These are phyloP conservation scores for Anhinga rufa DNA, from an alignment of 2,113 vertebrate species.

Conservation along the genomic window DNA sequence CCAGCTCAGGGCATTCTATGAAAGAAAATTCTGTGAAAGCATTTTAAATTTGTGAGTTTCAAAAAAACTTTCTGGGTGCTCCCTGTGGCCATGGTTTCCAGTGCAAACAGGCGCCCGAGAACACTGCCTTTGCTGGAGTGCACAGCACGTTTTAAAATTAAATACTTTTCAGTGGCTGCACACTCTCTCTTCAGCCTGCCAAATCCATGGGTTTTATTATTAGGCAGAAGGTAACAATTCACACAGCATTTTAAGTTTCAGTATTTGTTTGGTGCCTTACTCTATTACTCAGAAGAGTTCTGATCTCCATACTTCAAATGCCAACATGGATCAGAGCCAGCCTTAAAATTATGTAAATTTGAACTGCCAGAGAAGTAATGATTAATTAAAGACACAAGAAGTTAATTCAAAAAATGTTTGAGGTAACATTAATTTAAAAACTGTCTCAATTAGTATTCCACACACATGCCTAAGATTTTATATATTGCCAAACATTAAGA, in stretches of 20 bases:
- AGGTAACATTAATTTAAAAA: background rate
- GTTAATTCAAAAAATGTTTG: conserved; percentile 2
- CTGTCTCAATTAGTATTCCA: background rate
- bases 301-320: background rate
- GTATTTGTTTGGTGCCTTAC: background rate
- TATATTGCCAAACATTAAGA: background rate
- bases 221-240: background rate
- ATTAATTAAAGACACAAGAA: conserved; percentile 41
- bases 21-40: background rate
- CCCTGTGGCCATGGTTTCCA: background rate
- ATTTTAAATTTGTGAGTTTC: background rate
- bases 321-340: conserved; percentile 22
- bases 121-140: background rate
- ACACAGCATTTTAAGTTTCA: background rate
- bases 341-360: background rate
- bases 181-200: background rate
- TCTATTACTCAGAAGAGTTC: background rate
- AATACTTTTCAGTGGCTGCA: background rate
- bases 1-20: too few relatives aligned
- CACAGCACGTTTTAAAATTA: rapidly evolving
- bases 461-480: background rate
- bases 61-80: background rate
- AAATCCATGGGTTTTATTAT: background rate
- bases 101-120: background rate
- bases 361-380: background rate